Percentiles rank a stretch among this genome's conserved stretches.
phyloP scores from a whole-genome alignment of 2,888 invertebrate genomes.

The Acrobasis repandana region DNA sequence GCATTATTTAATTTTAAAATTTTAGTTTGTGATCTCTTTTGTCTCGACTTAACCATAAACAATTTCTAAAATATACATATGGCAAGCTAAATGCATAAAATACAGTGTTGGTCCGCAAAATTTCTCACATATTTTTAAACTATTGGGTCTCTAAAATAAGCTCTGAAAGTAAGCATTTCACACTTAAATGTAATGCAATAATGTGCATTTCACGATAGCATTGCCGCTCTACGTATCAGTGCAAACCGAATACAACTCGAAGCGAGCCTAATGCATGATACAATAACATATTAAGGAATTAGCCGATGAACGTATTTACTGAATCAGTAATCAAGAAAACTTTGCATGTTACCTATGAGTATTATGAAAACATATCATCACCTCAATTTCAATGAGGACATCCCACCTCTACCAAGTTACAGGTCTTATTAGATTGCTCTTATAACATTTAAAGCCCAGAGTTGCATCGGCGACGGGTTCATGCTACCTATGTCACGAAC shows the following conservation, averaged over 20 bases:
- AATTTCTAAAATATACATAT: background rate
- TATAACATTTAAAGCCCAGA: too few relatives aligned
- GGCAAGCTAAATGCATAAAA: background rate
- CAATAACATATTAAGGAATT: background rate
- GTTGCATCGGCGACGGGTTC: too few relatives aligned
- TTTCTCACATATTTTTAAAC: background rate
- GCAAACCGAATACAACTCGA: conserved; percentile 40
- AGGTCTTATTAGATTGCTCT: too few relatives aligned
- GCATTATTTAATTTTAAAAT: background rate
- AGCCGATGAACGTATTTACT: background rate
- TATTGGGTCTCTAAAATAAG: background rate
- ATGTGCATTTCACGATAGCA: conserved; percentile 24
- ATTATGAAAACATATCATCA: too few relatives aligned
- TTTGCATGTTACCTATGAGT: too few relatives aligned
- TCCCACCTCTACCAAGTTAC: too few relatives aligned
- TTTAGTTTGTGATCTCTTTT: background rate
- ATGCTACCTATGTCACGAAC: too few relatives aligned
- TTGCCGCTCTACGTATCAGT: conserved; percentile 38
- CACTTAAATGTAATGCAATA: conserved; percentile 26
- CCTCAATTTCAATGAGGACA: too few relatives aligned
- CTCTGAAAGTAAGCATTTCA: conserved; percentile 9
- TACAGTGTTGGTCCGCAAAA: background rate
- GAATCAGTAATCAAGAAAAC: too few relatives aligned
- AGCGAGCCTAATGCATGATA: conserved; percentile 13
- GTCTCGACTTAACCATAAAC: background rate